Percentiles rank a stretch among this genome's conserved stretches.
phyloP scores from a whole-genome alignment of 2,797 vertebrate genomes.

The Tokudaia muenninki region DNA sequence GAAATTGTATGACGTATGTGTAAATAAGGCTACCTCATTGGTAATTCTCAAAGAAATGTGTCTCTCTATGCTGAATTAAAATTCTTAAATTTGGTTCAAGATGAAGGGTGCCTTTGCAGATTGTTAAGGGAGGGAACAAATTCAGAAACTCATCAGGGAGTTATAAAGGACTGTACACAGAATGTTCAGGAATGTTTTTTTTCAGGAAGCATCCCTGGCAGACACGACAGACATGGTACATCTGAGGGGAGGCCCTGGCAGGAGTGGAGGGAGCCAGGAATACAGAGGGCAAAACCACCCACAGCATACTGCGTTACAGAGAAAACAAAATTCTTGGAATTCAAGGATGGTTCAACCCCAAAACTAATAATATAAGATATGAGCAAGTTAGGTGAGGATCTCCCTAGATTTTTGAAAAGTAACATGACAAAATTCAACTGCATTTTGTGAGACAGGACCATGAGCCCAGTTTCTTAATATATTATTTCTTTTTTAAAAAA shows the following conservation, averaged over 20 bases:
- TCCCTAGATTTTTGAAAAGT: background rate
- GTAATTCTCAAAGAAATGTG: background rate
- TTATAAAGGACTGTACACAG: background rate
- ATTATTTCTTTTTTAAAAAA: background rate
- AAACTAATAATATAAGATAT: background rate
- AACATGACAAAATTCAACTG: background rate
- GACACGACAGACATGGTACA: background rate
- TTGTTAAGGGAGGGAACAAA: background rate
- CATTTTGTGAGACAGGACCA: background rate
- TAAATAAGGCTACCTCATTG: background rate
- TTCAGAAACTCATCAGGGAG: slow-evolving; percentile 2
- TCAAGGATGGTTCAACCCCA: slow-evolving; percentile 63
- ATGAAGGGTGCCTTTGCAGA: slow-evolving; percentile 26
- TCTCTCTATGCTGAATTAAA: slow-evolving; percentile 20
- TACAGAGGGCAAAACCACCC: background rate
- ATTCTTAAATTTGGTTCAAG: slow-evolving; percentile 26
- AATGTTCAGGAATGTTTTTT: slow-evolving; percentile 13
- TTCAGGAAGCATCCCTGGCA: background rate
- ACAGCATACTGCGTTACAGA: background rate
- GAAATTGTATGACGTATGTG: background rate
- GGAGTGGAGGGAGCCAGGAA: background rate
- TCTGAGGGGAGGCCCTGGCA: background rate
- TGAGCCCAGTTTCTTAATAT: slow-evolving; percentile 7
- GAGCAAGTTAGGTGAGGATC: slow-evolving; percentile 19
- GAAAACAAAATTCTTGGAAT: slow-evolving; percentile 36